Evolutionary conservation across 2,113 vertebrate genomes (phyloP), one percentile per base, ranked within the genome.

Genomic region (Sitta europaea): DNA sequence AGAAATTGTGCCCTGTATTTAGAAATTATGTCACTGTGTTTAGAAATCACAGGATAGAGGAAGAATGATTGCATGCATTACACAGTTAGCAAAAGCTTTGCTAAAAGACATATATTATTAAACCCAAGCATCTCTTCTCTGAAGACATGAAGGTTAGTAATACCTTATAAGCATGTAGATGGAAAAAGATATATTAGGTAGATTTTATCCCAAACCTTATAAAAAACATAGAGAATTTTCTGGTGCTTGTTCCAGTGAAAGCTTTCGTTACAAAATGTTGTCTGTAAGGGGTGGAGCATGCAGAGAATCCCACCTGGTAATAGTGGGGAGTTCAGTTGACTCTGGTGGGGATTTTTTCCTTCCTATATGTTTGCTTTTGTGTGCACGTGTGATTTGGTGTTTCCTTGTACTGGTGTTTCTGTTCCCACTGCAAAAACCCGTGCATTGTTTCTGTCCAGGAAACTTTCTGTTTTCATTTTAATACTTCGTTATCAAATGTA

Each of bases 11-110:
- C 35, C 51, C 22, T 71, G n/a, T n/a, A n/a, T n/a, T n/a, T n/a
- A n/a, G n/a, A n/a, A n/a, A n/a, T n/a, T n/a, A n/a, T 0, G 0
- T 73, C 70, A 14, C 43, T 67, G 14, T 36, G 10, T 43, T 45
- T 82, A 74, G 24, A 74, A 66, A 53, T n/a, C 28, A 53, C 42
- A 54, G 28, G 42, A 14, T 8, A 78, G 48, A 58, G 5, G n/a
- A n/a, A 62, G 24, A 66, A 51, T 40, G 24, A 28, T 19, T 43
- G 2, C 27, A 5, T 47, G 13, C 48, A 20, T 63, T 62, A 25
- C 14, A 36, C 7, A 62, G 29, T 42, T 50, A 65, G 77, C 50
- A 77, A 57, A 84, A 71, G 6, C 18, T 80, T 51, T 72, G 25
- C 18, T 73, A 25, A 55, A 80, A 82, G 28, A 67, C 33, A 50